Percentiles rank a stretch among this genome's conserved stretches.
phyloP scores from a whole-genome alignment of 1,140 invertebrate genomes.

The Drosophila nasuta region DNA sequence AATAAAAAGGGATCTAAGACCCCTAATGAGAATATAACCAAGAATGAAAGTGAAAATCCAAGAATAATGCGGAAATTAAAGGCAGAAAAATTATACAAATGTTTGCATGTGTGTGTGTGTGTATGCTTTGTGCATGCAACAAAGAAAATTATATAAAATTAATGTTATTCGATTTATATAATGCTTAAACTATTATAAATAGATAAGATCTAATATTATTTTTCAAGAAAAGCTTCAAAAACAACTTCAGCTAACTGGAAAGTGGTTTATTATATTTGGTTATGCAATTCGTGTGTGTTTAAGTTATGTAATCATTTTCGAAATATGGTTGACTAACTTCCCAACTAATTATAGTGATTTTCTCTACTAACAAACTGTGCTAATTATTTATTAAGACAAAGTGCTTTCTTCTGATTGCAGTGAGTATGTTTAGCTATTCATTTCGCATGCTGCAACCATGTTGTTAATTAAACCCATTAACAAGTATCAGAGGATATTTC shows the following conservation, averaged over 20 bases:
- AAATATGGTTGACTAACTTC: background rate
- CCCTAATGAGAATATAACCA: background rate
- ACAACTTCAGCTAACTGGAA: background rate
- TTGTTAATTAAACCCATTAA: conserved; percentile 12
- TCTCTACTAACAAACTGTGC: background rate
- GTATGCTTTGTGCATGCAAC: background rate
- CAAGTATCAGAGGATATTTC: conserved; percentile 6
- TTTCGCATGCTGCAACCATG: conserved; percentile 12
- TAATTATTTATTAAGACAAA: background rate
- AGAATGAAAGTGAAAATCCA: background rate
- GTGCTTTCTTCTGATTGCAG: background rate
- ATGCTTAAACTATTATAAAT: background rate
- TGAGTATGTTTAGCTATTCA: conserved; percentile 16
- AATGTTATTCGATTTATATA: background rate
- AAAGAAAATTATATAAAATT: background rate
- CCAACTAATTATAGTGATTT: background rate
- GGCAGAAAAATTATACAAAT: background rate
- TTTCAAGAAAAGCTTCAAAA: background rate
- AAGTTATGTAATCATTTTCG: background rate
- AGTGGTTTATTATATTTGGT: background rate
- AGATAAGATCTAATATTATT: background rate
- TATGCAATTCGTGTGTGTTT: background rate
- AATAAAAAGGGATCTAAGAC: background rate
- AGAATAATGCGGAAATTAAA: background rate
- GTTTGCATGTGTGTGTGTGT: background rate